Conservation (phyloP, 2,888 invertebrate genomes). For the Apamea crenata region DNA sequence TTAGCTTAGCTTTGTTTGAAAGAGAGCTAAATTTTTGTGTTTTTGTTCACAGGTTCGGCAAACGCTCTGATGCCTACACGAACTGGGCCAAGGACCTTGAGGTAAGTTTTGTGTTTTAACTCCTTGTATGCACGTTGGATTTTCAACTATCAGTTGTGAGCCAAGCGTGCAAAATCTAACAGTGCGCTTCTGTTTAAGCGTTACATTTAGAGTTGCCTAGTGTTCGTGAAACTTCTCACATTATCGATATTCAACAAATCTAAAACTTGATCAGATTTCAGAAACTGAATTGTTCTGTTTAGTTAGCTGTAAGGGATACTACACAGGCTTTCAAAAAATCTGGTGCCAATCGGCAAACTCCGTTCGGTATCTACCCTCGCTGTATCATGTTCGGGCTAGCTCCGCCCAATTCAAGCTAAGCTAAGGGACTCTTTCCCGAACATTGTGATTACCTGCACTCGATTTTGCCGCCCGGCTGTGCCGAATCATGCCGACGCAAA, state of each 20-base stretch:
- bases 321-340: not conserved
- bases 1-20: not conserved
- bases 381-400: not conserved
- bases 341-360: not conserved
- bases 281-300: not conserved
- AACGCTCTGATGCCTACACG: conserved; percentile 85
- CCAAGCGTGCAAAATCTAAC: not conserved
- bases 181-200: not conserved
- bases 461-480: not conserved
- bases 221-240: not conserved
- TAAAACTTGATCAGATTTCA: not conserved
- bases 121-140: not conserved
- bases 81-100: conserved; percentile 88
- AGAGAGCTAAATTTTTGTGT: conserved; percentile 15
- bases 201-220: not conserved
- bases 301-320: no score
- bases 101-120: conserved; percentile 73
- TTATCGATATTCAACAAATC: not conserved
- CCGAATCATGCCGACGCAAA: not conserved
- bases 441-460: not conserved
- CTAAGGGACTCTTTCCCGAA: not conserved
- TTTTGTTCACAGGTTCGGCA: conserved; percentile 85
- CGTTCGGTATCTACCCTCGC: not conserved
- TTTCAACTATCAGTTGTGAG: not conserved
- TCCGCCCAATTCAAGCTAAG: not conserved